These are phyloP conservation scores for Atta cephalotes DNA, from an alignment of 1,140 invertebrate species.

Conservation along the genomic window DNA sequence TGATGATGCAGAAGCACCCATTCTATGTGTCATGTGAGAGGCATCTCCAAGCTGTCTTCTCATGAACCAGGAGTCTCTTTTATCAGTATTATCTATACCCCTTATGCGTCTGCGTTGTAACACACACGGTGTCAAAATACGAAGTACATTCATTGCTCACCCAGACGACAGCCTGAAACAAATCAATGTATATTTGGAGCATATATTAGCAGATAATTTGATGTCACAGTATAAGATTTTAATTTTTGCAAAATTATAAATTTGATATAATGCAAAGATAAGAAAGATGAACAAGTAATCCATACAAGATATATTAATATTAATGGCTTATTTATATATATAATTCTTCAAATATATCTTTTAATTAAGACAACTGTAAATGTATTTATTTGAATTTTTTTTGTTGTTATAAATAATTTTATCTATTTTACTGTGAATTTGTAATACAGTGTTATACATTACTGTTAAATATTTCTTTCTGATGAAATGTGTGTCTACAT, in stretches of 20 bases:
- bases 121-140: slow-evolving; percentile 88
- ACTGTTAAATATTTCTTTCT: slow-evolving; percentile 11
- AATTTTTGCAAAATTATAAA: neutral
- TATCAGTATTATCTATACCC: slow-evolving; percentile 80
- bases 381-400: neutral
- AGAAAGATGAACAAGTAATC: neutral
- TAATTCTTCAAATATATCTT: neutral
- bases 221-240: neutral
- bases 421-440: neutral
- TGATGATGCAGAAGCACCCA: slow-evolving; percentile 86
- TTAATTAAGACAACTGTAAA: slow-evolving; percentile 21
- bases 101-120: slow-evolving; percentile 87
- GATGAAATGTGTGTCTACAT: neutral
- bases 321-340: too few relatives aligned
- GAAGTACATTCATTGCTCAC: slow-evolving; percentile 88
- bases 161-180: slow-evolving; percentile 87
- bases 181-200: neutral
- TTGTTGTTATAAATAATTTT: neutral
- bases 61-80: slow-evolving; percentile 86
- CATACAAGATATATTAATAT: neutral
- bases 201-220: neutral
- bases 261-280: neutral
- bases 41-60: slow-evolving; percentile 85
- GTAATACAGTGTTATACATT: neutral
- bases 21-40: slow-evolving; percentile 86